These are phyloP conservation scores for Tridacna gigas DNA, from an alignment of 2,888 invertebrate genomes.

Conservation along the genomic window DNA sequence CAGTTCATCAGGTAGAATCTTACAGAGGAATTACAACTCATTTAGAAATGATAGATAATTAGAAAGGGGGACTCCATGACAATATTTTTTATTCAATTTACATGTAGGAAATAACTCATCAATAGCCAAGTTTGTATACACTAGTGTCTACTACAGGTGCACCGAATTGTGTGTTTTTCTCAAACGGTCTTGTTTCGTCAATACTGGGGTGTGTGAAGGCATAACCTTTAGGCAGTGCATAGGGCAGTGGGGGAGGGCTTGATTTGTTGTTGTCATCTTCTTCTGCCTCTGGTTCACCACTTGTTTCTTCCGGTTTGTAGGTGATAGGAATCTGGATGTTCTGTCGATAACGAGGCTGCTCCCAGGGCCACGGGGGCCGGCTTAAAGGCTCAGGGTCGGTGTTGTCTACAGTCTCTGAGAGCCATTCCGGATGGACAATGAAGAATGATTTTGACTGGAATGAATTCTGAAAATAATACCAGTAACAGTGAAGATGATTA, in stretches of 20 bases:
- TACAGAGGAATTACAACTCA: too few relatives aligned
- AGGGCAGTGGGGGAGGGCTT: slow-evolving; percentile 33
- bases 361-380: slow-evolving; percentile 79
- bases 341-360: slow-evolving; percentile 76
- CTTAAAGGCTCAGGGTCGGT: slow-evolving; percentile 71
- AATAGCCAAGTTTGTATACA: slow-evolving; percentile 50
- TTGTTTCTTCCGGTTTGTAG: slow-evolving; percentile 37
- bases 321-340: slow-evolving; percentile 70
- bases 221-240: slow-evolving; percentile 45
- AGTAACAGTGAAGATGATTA: too few relatives aligned
- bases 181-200: slow-evolving; percentile 52
- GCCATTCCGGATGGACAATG: slow-evolving; percentile 78
- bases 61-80: neutral
- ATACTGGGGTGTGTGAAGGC: slow-evolving; percentile 58
- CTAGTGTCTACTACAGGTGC: slow-evolving; percentile 59
- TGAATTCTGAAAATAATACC: slow-evolving; percentile 67
- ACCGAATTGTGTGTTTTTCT: slow-evolving; percentile 58
- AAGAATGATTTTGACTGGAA: slow-evolving; percentile 74
- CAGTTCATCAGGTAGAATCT: too few relatives aligned
- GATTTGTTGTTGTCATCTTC: slow-evolving; percentile 22
- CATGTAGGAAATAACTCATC: neutral
- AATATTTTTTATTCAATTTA: neutral
- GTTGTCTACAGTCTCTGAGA: slow-evolving; percentile 73
- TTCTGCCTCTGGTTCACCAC: slow-evolving; percentile 21
- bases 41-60: too few relatives aligned